A percentile compares a stretch with the other conserved stretches of the same genome.
phyloP scores from a whole-genome alignment of 2,888 invertebrate genomes.

The Lochmaea capreae region DNA sequence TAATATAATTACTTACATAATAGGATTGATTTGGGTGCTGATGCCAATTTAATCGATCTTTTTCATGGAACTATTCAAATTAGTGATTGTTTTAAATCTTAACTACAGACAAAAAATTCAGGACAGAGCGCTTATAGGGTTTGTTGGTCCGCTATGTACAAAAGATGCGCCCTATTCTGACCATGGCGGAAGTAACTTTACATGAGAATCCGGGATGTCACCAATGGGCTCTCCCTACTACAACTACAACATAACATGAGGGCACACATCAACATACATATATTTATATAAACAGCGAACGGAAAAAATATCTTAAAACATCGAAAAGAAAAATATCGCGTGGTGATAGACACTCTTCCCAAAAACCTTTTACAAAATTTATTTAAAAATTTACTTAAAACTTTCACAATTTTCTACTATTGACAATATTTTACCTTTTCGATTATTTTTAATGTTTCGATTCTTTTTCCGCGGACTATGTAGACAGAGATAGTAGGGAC shows the following conservation, averaged over 20 bases:
- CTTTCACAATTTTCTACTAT: not conserved
- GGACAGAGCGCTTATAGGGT: constrained; percentile 44
- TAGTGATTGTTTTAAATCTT: constrained; percentile 69
- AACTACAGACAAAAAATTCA: constrained; percentile 56
- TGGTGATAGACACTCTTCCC: too few relatives aligned
- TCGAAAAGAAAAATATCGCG: not conserved
- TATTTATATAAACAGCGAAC: constrained; percentile 16
- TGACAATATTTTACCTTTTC: too few relatives aligned
- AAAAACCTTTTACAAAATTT: not conserved
- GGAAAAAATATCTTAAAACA: constrained; percentile 3
- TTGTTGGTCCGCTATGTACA: constrained; percentile 65
- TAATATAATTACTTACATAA: constrained; percentile 61
- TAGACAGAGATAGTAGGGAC: constrained; percentile 56
- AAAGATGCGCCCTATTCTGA: constrained; percentile 56
- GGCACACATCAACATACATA: constrained; percentile 59
- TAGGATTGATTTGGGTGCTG: constrained; percentile 65
- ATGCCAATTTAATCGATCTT: constrained; percentile 60
- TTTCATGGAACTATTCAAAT: constrained; percentile 61
- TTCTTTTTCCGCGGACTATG: constrained; percentile 24
- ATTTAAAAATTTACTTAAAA: not conserved
- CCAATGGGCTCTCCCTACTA: constrained; percentile 45
- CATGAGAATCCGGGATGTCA: constrained; percentile 48
- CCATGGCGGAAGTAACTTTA: constrained; percentile 64
- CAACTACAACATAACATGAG: constrained; percentile 57
- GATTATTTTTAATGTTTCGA: not conserved